Evolutionary conservation across 2,888 invertebrate genomes (phyloP).

Genomic region (Syrista parreyssii): DNA sequence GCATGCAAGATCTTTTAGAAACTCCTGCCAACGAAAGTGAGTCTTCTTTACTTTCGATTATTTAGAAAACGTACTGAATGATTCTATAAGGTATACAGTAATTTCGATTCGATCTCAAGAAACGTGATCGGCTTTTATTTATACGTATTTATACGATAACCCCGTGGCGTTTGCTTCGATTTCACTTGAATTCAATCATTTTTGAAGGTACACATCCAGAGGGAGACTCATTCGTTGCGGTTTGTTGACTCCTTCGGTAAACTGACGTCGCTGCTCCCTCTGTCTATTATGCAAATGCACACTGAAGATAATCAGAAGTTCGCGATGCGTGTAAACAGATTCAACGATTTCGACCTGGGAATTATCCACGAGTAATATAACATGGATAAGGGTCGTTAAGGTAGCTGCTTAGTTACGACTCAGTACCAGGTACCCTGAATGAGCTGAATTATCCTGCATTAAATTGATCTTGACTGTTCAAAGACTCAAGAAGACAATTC

Average conservation of each 20-base stretch:
- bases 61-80: conserved; percentile 35
- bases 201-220: background rate
- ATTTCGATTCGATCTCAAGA: background rate
- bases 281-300: background rate
- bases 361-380: background rate
- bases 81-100: background rate
- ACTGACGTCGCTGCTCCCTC: background rate
- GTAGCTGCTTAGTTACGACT: conserved; percentile 39
- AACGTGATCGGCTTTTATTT: background rate
- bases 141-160: background rate
- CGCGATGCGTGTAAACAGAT: conserved; percentile 14
- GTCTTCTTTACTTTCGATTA: conserved; percentile 55
- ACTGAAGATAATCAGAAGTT: background rate
- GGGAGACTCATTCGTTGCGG: background rate
- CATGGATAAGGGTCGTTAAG: conserved; percentile 8
- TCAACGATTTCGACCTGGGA: conserved; percentile 2
- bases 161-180: background rate
- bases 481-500: background rate
- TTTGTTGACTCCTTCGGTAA: background rate
- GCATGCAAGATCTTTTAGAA: conserved; percentile 41
- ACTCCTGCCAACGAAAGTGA: conserved; percentile 47
- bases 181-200: background rate
- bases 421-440: conserved; percentile 19
- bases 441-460: background rate
- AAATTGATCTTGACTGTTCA: background rate